Evolutionary conservation across 2,797 vertebrate species (phyloP), one percentile per base, ranked within the genome.

Genomic region (Megaceryle alcyon): DNA sequence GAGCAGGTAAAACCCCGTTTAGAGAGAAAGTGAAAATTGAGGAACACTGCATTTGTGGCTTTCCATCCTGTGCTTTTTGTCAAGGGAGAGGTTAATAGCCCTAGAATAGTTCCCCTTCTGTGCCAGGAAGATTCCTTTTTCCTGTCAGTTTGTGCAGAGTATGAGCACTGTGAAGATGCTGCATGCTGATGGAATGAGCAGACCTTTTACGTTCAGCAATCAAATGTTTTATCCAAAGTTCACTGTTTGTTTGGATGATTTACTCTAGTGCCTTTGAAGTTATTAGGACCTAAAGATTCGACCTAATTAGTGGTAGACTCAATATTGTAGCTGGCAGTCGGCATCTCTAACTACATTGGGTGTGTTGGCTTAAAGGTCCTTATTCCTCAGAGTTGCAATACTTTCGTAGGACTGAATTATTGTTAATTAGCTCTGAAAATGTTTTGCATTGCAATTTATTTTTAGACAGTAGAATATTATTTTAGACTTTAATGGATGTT

Each of bases 401-500:
- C 72, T 93, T 81, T 57, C 90, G 80, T 28, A 86, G 82, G 72
- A 81, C 48, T 90, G 82, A 90, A 84, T 87, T 95, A 51, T 18
- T 94, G 94, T 88, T 94, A 92, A 82, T 92, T 91, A 94, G 80
- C 64, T 93, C 93, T 94, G 77, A 92, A 92, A 94, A 92, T 86
- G 65, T 95, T 94, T 97, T 97, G 82, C 73, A 66, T 95, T 6
- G 64, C 94, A 95, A 85, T 94, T 91, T 96, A 95, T 94, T 97
- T 97, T 96, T 95, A 90, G 95, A 93, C 56, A 82, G 84, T 59
- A 75, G 39, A 65, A 81, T 97, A 90, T 97, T 95, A 94, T 82
- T 96, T 77, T 92, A 93, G 88, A 95, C 73, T 64, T 80, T 86
- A 96, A 96, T 96, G 91, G 64, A 87, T 96, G 81, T 96, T 95